Base-by-base conservation (phyloP, 2,888 invertebrate genomes). In the Cephonodes hylas region DNA sequence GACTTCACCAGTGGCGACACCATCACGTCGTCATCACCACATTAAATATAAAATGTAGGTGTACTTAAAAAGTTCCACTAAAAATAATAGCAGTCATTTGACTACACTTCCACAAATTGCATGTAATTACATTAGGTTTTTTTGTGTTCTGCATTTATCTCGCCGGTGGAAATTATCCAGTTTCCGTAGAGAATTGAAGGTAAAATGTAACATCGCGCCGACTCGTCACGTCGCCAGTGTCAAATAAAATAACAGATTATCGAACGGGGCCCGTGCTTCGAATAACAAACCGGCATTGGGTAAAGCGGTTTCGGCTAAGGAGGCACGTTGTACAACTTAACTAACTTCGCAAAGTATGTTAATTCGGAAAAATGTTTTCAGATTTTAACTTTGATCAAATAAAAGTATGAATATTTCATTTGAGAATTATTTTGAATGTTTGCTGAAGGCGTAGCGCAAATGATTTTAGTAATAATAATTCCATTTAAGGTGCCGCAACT, bases 261-360 rank as follows among this genome's bases (percentile, higher is more conserved):
- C 61, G 63, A 58, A 53, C 44, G 48, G 31, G 42, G 48, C 42
- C 59, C 60, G 63, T 63, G 63, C 60, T 38, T 58, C 25, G 63
- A 63, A 63, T 63, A 63, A 58, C 63, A 63, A 63, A 60, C 31
- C 58, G 38, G 20, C 58, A 58, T 53, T 63, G 63, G 58, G 18
- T 60, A 53, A 61, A 63, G 60, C 60, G 60, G 60, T 63, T 80
- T 76, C 64, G 71, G 70, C 68, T 75, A 72, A 74, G 73, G 72
- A 69, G 74, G 68, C 71, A 74, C 74, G 74, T 72, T 73, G 74
- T 75, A 75, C 62, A 76, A 76, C 78, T 79, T 76, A 64, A 23
- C 66, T 71, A 80, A 79, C 74, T 77, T 68, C 70, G 64, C 73
- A 67, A 77, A 80, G 75, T 80, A 80, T 79, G 76, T 77, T 75